Conservation (phyloP, 2,797 vertebrate genomes). For the Alauda arvensis region DNA sequence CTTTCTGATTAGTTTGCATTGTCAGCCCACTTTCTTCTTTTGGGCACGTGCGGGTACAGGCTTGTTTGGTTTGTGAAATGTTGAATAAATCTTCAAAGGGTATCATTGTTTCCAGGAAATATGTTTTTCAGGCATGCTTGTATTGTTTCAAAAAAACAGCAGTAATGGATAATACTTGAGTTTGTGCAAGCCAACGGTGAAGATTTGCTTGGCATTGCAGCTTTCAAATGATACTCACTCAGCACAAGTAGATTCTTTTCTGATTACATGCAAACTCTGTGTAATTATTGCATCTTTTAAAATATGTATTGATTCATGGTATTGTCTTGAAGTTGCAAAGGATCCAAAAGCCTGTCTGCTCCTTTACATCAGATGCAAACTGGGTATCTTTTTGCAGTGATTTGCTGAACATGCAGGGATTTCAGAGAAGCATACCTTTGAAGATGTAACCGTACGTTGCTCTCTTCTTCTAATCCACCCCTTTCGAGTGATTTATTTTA, state of each 20-base stretch:
- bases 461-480: conserved; percentile 5
- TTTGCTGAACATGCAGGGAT: conserved; percentile 13
- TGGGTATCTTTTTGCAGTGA: neutral
- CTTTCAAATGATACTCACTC: conserved; percentile 30
- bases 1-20: neutral
- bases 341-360: neutral
- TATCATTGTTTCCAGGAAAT: conserved; percentile 41
- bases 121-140: conserved; percentile 42
- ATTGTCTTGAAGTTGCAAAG: conserved; percentile 18
- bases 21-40: neutral
- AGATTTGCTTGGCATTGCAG: conserved; percentile 46
- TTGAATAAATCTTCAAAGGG: conserved; percentile 52
- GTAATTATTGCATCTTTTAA: conserved; percentile 33
- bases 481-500: conserved; percentile 60
- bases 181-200: conserved; percentile 21
- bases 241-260: conserved; percentile 50
- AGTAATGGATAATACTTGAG: conserved; percentile 31
- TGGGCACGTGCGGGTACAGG: conserved; percentile 20
- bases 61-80: conserved; percentile 53
- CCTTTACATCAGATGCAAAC: neutral
- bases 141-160: neutral
- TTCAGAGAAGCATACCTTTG: conserved; percentile 22
- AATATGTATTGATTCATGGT: conserved; percentile 30
- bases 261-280: conserved; percentile 32
- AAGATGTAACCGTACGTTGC: conserved; percentile 13